Evolutionary conservation across 2,888 invertebrate species (phyloP).

Genomic region (Lumbricus terrestris): DNA sequence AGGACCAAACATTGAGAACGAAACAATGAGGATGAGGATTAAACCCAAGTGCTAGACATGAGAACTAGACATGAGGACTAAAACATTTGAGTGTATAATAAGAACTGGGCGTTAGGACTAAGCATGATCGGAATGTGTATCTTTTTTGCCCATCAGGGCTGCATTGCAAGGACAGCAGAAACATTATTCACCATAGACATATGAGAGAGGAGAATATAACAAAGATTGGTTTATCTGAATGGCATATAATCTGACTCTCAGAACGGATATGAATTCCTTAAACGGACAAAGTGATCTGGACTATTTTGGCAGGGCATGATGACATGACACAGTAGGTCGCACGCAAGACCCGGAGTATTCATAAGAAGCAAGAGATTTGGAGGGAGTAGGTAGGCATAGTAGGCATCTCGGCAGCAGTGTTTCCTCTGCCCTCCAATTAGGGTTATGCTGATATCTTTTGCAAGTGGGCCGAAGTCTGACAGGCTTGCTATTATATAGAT

Average conservation of each 20-base stretch:
- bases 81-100: no score
- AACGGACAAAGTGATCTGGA: not conserved
- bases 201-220: not conserved
- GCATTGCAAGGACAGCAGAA: not conserved
- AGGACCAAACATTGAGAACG: no score
- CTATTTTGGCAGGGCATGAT: not conserved
- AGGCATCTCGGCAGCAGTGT: not conserved
- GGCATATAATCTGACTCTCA: not conserved
- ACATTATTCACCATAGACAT: not conserved
- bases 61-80: no score
- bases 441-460: not conserved
- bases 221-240: not conserved
- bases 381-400: no score
- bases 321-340: not conserved
- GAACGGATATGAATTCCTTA: not conserved
- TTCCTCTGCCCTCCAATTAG: not conserved
- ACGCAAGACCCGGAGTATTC: not conserved
- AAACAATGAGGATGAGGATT: no score
- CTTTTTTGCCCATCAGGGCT: not conserved
- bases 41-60: no score
- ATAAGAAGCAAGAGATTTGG: not conserved
- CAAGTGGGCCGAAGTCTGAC: not conserved
- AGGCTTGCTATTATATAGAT: not conserved
- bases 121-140: no score
- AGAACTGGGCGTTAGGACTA: not conserved